Conservation (phyloP, 2,888 invertebrate species). For the Spatulosminthurus flaviceps region DNA sequence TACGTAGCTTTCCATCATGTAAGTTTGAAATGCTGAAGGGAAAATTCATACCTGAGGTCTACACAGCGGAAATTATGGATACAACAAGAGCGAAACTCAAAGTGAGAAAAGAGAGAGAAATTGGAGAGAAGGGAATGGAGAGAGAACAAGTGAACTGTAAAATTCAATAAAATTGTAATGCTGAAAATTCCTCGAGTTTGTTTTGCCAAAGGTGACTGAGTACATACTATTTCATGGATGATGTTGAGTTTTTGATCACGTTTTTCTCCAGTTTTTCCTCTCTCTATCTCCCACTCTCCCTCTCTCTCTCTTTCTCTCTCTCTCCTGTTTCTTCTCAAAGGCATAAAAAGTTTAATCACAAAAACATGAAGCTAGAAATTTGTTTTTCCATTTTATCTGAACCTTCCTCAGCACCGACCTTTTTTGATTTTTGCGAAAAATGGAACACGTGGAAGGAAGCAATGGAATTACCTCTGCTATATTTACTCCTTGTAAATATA, state of each 20-base stretch:
- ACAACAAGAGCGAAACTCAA: background rate
- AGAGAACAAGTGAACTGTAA: slow-evolving; percentile 21
- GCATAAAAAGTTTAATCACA: slow-evolving; percentile 12
- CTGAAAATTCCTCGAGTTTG: background rate
- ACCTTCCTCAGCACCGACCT: background rate
- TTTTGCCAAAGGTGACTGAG: background rate
- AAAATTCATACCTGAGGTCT: no score
- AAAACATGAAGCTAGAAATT: slow-evolving; percentile 6
- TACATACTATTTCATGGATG: background rate
- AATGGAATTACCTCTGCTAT: no score
- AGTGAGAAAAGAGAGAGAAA: background rate
- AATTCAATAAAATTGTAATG: slow-evolving; percentile 21
- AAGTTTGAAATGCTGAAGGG: no score
- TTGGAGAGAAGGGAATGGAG: background rate
- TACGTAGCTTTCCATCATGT: background rate
- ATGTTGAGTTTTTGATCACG: background rate
- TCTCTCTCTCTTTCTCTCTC: no score
- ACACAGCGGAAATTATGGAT: no score
- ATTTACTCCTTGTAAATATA: no score
- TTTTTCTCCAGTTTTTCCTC: background rate
- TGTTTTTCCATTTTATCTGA: slow-evolving; percentile 7
- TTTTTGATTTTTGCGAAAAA: background rate
- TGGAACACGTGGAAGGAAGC: background rate
- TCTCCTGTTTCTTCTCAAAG: background rate
- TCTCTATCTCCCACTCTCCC: background rate